These are phyloP conservation scores for Centroberyx gerrardi DNA, from an alignment of 2,797 vertebrate species.

Conservation along the genomic window DNA sequence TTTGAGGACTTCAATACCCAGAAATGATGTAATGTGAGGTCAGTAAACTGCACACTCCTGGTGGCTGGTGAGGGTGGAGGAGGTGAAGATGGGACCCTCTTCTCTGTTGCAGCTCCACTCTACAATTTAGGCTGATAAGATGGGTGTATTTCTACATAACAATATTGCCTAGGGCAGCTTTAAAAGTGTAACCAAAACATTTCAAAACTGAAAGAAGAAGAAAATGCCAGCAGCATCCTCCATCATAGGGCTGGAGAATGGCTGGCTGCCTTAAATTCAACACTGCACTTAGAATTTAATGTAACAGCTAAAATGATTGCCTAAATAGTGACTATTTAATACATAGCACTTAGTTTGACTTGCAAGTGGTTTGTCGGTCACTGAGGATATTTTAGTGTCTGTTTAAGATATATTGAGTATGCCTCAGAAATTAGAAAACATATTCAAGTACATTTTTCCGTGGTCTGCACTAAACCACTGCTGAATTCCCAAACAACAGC, in stretches of 20 bases:
- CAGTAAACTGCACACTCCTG: no score
- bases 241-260: neutral
- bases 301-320: no score
- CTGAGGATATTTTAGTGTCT: neutral
- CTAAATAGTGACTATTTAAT: no score
- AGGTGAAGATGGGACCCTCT: no score
- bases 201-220: conserved; percentile 34
- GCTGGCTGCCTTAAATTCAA: conserved; percentile 23
- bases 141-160: conserved; percentile 26
- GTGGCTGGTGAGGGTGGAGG: no score
- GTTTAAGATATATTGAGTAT: neutral
- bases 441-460: neutral
- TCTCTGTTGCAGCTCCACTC: no score
- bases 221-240: conserved; percentile 19
- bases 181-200: conserved; percentile 39
- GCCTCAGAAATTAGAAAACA: neutral
- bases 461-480: conserved; percentile 3
- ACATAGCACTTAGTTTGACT: no score
- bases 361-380: no score
- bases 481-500: conserved; percentile 23
- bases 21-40: no score
- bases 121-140: conserved; percentile 5
- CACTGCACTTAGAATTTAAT: neutral
- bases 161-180: conserved; percentile 21
- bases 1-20: no score